phyloP scores from a whole-genome alignment of 2,797 vertebrate genomes.

The Anomalospiza imberbis region DNA sequence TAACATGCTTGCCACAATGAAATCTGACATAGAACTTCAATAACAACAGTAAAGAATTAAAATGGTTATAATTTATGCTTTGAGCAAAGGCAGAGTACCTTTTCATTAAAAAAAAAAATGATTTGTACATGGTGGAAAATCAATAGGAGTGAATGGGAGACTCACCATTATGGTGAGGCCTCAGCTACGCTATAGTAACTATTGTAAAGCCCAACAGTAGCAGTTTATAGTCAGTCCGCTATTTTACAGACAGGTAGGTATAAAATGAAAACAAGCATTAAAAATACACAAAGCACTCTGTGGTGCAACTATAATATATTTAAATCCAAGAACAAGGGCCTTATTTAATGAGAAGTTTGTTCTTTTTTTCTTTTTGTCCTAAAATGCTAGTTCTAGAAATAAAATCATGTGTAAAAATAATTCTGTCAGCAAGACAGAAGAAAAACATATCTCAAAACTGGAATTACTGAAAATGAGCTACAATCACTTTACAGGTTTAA shows the following conservation, averaged over 20 bases:
- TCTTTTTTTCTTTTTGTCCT: background rate
- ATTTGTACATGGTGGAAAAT: background rate
- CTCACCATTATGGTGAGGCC: background rate
- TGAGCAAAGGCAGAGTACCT: background rate
- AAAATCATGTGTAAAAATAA: slow-evolving; percentile 41
- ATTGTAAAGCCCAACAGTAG: background rate
- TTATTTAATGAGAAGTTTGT: background rate
- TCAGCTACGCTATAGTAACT: background rate
- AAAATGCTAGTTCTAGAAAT: slow-evolving; percentile 15
- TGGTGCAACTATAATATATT: background rate
- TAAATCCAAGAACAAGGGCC: background rate
- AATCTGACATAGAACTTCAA: background rate
- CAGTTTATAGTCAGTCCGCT: background rate
- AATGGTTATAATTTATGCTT: background rate
- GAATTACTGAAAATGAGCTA: slow-evolving; percentile 4
- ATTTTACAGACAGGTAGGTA: background rate
- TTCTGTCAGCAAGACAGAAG: slow-evolving; percentile 1
- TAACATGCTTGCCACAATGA: background rate
- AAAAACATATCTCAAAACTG: background rate
- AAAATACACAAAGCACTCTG: background rate
- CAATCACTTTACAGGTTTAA: background rate
- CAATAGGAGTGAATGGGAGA: background rate
- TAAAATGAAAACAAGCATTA: background rate
- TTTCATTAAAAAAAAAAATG: background rate
- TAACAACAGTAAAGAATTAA: background rate